phyloP scores from a whole-genome alignment of 92 coral and sea anemone genomes.

The Porites lobata region DNA sequence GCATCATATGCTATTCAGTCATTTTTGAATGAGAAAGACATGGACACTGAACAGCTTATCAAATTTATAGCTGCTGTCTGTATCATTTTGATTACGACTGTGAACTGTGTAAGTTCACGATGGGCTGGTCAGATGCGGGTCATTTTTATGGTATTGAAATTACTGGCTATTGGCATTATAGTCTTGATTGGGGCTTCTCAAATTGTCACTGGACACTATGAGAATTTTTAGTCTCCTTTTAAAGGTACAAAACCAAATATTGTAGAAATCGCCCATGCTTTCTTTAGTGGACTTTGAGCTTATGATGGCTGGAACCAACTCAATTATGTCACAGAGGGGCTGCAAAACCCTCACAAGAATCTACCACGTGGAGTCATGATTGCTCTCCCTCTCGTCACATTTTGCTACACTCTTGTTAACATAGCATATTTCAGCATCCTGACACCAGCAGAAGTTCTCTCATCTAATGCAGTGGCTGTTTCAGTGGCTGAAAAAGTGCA shows the following conservation, averaged over 20 bases:
- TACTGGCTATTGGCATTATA: constrained; percentile 79
- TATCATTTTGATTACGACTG: constrained; percentile 71
- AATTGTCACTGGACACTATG: constrained; percentile 65
- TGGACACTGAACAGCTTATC: constrained; percentile 41
- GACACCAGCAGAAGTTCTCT: constrained; percentile 80
- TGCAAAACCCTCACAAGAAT: constrained; percentile 82
- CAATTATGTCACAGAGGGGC: constrained; percentile 83
- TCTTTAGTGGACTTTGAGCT: constrained; percentile 89
- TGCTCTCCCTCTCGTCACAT: constrained; percentile 84
- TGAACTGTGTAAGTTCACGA: constrained; percentile 82
- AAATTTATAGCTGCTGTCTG: constrained; percentile 74
- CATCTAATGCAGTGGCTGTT: constrained; percentile 85
- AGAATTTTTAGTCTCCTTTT: constrained; percentile 73
- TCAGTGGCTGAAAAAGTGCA: constrained; percentile 81
- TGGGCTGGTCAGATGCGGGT: constrained; percentile 87
- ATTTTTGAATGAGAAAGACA: constrained; percentile 47
- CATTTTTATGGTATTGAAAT: constrained; percentile 79
- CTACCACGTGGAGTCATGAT: constrained; percentile 79
- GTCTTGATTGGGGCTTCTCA: constrained; percentile 70
- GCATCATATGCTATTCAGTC: constrained; percentile 84
- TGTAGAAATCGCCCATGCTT: constrained; percentile 86
- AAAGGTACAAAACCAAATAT: constrained; percentile 75
- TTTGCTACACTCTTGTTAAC: constrained; percentile 82
- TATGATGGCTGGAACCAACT: constrained; percentile 95
- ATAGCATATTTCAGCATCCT: constrained; percentile 81